These are phyloP conservation scores for Stenodema calcarata DNA, from an alignment of 2,888 invertebrate species.

Conservation along the genomic window DNA sequence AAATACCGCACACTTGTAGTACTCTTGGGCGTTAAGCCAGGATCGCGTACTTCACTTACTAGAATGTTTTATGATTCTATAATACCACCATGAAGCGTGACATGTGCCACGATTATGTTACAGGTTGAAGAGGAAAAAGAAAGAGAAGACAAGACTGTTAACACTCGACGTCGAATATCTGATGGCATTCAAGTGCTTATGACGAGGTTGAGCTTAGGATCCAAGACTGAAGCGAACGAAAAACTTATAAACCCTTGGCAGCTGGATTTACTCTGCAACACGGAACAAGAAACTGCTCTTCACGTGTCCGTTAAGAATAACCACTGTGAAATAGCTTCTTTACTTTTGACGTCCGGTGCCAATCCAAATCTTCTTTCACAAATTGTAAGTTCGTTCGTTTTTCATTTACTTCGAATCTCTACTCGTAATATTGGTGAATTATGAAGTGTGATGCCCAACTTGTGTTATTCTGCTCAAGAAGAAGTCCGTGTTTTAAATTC, in stretches of 20 bases:
- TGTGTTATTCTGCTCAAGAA: no score
- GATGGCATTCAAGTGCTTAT: conserved; percentile 89
- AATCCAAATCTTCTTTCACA: conserved; percentile 76
- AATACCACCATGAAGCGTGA: no score
- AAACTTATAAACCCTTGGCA: conserved; percentile 73
- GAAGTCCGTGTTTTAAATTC: no score
- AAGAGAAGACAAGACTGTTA: conserved; percentile 51
- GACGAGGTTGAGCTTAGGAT: conserved; percentile 74
- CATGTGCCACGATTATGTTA: no score
- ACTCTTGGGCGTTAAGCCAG: no score
- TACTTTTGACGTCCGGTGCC: conserved; percentile 79
- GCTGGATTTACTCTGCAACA: conserved; percentile 76
- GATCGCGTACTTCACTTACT: no score
- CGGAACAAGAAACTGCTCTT: conserved; percentile 81
- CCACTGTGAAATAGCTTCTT: conserved; percentile 73
- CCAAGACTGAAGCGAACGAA: conserved; percentile 59
- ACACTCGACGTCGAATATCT: conserved; percentile 76
- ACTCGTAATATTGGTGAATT: no score
- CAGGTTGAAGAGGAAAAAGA: conserved; percentile 52
- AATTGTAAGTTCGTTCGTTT: conserved; percentile 24
- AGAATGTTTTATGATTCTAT: no score
- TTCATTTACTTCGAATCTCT: no score
- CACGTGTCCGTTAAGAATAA: conserved; percentile 80
- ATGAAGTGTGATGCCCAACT: no score
- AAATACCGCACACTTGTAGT: no score